Percentiles rank a stretch among this genome's conserved stretches.
Evolutionary conservation across 2,888 invertebrate species (phyloP).

Genomic region (Hypomecis punctinalis): DNA sequence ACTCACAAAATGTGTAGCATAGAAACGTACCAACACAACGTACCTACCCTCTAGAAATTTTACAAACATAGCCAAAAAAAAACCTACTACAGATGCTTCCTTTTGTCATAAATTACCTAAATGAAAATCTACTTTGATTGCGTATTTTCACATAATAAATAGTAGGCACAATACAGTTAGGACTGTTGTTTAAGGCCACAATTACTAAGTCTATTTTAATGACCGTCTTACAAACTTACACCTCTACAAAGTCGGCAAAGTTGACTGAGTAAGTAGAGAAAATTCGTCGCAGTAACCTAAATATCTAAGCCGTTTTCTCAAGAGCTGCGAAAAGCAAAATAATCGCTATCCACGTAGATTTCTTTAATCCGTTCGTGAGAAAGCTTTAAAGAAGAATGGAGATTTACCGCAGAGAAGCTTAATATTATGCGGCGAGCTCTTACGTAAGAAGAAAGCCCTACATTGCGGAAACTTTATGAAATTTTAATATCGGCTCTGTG

Average conservation of each 20-base stretch:
- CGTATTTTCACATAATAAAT: no score
- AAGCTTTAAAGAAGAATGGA: conserved; percentile 59
- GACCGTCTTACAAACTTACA: no score
- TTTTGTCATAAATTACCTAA: no score
- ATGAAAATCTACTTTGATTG: no score
- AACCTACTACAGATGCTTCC: no score
- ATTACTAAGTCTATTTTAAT: no score
- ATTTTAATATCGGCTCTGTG: conserved; percentile 69
- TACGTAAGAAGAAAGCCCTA: conserved; percentile 67
- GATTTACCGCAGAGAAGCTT: conserved; percentile 66
- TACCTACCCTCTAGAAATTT: no score
- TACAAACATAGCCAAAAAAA: no score
- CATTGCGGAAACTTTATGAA: conserved; percentile 69
- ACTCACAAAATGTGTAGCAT: no score
- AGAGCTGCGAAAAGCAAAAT: conserved; percentile 19
- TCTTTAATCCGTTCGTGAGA: conserved; percentile 56
- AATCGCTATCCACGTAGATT: conserved; percentile 39
- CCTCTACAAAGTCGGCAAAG: not conserved
- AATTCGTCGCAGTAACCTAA: conserved; percentile 5
- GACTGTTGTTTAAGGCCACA: no score
- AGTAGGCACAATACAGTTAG: no score
- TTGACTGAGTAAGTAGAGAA: not conserved
- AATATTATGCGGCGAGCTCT: conserved; percentile 66
- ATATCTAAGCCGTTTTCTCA: conserved; percentile 12
- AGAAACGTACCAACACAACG: no score